phyloP scores from a whole-genome alignment of 1,140 invertebrate genomes.

The Macrotrachela quadricornifera region DNA sequence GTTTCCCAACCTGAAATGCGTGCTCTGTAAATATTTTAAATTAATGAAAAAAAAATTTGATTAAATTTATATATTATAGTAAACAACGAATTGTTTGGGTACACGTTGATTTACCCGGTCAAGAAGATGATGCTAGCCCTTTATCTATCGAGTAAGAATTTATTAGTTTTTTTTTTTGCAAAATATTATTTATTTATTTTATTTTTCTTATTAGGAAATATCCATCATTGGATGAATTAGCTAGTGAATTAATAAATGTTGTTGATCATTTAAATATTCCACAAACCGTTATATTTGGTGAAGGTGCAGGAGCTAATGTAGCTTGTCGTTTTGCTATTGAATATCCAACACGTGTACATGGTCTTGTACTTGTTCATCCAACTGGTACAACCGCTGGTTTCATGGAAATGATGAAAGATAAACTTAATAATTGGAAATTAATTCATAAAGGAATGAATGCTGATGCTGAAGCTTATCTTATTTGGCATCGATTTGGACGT shows the following conservation, averaged over 20 bases:
- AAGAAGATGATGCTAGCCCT: conserved; percentile 54
- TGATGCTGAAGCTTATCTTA: conserved; percentile 34
- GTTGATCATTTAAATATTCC: conserved; percentile 26
- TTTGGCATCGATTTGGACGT: conserved; percentile 70
- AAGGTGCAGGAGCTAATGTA: conserved; percentile 70
- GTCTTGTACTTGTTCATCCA: conserved; percentile 61
- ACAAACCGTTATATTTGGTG: conserved; percentile 54
- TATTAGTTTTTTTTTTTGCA: background rate
- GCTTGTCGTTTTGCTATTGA: conserved; percentile 58
- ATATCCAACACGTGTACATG: conserved; percentile 49
- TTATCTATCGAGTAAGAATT: conserved; percentile 39
- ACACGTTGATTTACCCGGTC: conserved; percentile 65
- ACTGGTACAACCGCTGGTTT: conserved; percentile 63
- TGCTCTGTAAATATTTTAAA: conserved; percentile 27
- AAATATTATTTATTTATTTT: background rate
- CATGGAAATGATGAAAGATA: conserved; percentile 60
- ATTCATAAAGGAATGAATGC: conserved; percentile 26
- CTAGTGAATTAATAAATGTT: conserved; percentile 2
- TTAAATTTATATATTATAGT: conserved; percentile 58
- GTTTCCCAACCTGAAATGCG: background rate
- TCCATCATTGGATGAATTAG: conserved; percentile 4
- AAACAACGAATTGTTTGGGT: conserved; percentile 64
- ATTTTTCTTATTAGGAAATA: conserved; percentile 4
- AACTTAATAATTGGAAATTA: conserved; percentile 31
- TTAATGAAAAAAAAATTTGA: conserved; percentile 41